These are phyloP conservation scores for Semicossyphus pulcher DNA, from an alignment of 2,113 vertebrate species.

Conservation along the genomic window DNA sequence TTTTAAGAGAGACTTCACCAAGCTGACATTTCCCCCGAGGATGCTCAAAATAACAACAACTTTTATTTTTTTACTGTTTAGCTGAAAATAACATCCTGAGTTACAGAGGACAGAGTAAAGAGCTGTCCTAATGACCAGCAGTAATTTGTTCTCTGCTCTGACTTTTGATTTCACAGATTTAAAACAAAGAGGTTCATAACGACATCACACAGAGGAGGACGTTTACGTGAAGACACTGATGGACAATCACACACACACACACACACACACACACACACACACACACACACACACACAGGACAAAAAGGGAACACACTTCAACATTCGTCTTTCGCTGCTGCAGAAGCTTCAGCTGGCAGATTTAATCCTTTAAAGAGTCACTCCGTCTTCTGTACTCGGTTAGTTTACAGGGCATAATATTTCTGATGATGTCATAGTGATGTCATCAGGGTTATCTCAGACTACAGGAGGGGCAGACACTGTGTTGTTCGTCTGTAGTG, in stretches of 20 bases:
- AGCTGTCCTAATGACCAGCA: too few relatives aligned
- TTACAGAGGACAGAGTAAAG: too few relatives aligned
- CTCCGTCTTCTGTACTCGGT: not conserved
- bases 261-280: not conserved
- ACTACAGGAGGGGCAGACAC: too few relatives aligned
- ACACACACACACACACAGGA: not conserved
- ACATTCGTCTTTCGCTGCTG: constrained; percentile 16
- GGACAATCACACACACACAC: too few relatives aligned
- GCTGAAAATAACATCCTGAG: too few relatives aligned
- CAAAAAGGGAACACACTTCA: constrained; percentile 4
- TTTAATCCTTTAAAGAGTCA: not conserved
- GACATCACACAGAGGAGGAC: not conserved
- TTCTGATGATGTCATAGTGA: not conserved
- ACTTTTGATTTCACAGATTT: not conserved
- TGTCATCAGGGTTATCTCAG: not conserved
- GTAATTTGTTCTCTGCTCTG: not conserved
- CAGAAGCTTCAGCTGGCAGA: not conserved
- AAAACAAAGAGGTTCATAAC: not conserved
- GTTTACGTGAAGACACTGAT: constrained; percentile 1
- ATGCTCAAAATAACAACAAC: too few relatives aligned
- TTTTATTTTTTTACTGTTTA: too few relatives aligned
- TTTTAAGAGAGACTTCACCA: too few relatives aligned
- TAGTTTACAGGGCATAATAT: not conserved
- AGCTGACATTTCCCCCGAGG: too few relatives aligned
- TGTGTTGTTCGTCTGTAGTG: too few relatives aligned